A percentile compares a stretch with the other conserved stretches of the same genome.
Conservation (phyloP, 2,888 invertebrate genomes). For the Dinocampus coccinellae region DNA sequence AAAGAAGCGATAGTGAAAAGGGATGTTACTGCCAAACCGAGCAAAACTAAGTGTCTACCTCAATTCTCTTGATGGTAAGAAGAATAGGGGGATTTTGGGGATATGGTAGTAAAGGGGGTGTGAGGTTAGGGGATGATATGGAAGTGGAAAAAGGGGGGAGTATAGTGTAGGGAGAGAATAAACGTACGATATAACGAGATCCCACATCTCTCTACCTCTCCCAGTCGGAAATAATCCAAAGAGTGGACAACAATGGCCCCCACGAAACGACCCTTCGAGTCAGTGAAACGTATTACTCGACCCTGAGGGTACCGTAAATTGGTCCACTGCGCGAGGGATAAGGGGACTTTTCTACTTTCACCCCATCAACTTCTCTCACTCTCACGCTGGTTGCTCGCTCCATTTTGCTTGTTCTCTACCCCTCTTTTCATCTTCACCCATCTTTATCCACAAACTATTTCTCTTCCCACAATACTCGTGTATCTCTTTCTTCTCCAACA, state of each 20-base stretch:
- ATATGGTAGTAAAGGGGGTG: not conserved
- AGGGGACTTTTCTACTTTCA: slow-evolving; percentile 23
- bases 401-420: not conserved
- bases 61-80: slow-evolving; percentile 3
- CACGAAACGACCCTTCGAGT: slow-evolving; percentile 58
- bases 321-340: slow-evolving; percentile 54
- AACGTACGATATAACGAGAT: slow-evolving; percentile 22
- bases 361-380: slow-evolving; percentile 10
- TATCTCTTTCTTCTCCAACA: slow-evolving; percentile 20
- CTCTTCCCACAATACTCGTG: slow-evolving; percentile 9
- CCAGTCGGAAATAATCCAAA: slow-evolving; percentile 42
- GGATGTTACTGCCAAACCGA: slow-evolving; percentile 17
- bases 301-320: slow-evolving; percentile 64
- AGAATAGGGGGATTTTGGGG: slow-evolving; percentile 3
- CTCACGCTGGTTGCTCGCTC: slow-evolving; percentile 6
- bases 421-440: not conserved
- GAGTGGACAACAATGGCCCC: slow-evolving; percentile 57
- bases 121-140: not conserved
- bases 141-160: too few species aligned
- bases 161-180: too few species aligned
- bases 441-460: not conserved
- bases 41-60: slow-evolving; percentile 28
- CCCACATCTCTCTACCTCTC: slow-evolving; percentile 19
- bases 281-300: slow-evolving; percentile 47
- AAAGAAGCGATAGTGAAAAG: slow-evolving; percentile 6